Evolutionary conservation across 2,888 invertebrate genomes (phyloP).

Genomic region (Tromatobia lineatoria): DNA sequence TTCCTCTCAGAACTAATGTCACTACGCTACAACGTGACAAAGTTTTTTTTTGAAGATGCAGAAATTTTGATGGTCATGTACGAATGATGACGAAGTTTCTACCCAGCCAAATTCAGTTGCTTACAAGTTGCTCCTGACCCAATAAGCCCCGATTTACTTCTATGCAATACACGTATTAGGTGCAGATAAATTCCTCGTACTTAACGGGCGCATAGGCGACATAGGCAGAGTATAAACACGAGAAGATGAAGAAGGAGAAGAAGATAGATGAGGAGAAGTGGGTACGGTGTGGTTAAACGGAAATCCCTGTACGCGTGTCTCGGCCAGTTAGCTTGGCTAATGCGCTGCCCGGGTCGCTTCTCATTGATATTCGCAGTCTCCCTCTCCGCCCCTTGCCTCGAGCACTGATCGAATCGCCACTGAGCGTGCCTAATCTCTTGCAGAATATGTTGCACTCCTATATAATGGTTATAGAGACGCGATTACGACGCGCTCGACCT

Average conservation of each 20-base stretch:
- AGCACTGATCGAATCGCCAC: constrained; percentile 74
- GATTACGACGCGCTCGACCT: constrained; percentile 54
- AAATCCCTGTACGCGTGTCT: constrained; percentile 70
- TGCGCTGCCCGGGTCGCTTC: constrained; percentile 63
- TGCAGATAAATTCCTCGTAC: neutral
- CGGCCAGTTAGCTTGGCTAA: constrained; percentile 77
- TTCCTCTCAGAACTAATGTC: too few relatives aligned
- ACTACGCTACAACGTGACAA: too few relatives aligned
- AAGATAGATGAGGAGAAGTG: constrained; percentile 7
- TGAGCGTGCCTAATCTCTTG: constrained; percentile 71
- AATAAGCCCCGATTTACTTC: neutral
- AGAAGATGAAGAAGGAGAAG: neutral
- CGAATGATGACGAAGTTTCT: too few relatives aligned
- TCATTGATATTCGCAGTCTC: constrained; percentile 76
- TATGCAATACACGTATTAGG: neutral
- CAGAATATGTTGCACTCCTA: constrained; percentile 51
- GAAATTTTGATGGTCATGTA: too few relatives aligned
- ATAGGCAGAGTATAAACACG: neutral
- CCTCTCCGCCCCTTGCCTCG: constrained; percentile 19
- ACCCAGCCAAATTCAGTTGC: too few relatives aligned
- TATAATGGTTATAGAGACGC: constrained; percentile 1
- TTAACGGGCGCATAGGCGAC: neutral
- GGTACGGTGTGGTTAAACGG: constrained; percentile 59
- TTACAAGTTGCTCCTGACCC: neutral
- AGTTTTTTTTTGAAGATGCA: too few relatives aligned